Percentiles rank a stretch among this genome's conserved stretches.
phyloP scores from a whole-genome alignment of 2,797 vertebrate genomes.

The Acipenser ruthenus region DNA sequence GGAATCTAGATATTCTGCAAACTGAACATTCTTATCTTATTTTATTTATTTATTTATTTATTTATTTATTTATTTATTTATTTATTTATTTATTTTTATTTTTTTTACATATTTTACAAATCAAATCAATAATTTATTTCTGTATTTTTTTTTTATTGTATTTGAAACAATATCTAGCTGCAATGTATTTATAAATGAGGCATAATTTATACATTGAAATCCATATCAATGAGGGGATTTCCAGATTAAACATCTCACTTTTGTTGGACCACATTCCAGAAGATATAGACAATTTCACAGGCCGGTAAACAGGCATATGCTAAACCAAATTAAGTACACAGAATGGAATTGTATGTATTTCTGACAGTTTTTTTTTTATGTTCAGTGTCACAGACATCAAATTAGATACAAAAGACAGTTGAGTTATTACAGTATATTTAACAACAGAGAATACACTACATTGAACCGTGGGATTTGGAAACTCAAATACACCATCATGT shows the following conservation, averaged over 20 bases:
- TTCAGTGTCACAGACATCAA: conserved; percentile 43
- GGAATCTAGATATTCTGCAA: no score
- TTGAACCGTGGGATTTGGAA: no score
- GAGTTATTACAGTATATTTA: conserved; percentile 38
- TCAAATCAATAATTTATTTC: no score
- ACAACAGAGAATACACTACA: neutral
- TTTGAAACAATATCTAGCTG: no score
- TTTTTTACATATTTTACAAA: no score
- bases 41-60: no score
- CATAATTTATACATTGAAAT: conserved; percentile 18
- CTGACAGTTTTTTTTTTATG: conserved; percentile 63
- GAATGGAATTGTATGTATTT: conserved; percentile 58
- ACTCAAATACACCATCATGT: neutral
- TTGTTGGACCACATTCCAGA: conserved; percentile 44
- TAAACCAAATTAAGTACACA: conserved; percentile 61
- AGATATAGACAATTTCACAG: conserved; percentile 60
- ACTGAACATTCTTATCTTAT: no score
- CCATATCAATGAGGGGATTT: neutral
- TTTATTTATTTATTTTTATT: no score
- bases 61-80: no score
- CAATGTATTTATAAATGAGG: no score
- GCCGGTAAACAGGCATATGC: conserved; percentile 61
- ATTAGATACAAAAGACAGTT: conserved; percentile 44
- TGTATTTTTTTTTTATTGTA: no score
- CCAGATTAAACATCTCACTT: conserved; percentile 48